phyloP scores from a whole-genome alignment of 2,888 invertebrate genomes.

The Alentia gelatinosa region DNA sequence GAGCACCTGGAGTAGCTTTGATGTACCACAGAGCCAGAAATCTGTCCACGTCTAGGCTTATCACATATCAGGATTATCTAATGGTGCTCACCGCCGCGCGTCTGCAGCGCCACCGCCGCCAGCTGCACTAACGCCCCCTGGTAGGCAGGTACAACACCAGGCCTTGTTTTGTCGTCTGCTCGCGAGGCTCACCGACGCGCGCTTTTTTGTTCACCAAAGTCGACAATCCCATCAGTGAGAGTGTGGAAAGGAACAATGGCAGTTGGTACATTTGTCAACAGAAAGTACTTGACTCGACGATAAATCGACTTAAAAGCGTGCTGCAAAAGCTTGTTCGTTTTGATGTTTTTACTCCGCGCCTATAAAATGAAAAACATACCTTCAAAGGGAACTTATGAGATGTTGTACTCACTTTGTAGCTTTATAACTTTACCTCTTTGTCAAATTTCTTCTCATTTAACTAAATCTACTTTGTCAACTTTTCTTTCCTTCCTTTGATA shows the following conservation, averaged over 20 bases:
- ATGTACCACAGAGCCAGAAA: conserved; percentile 7
- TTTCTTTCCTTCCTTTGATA: too few species aligned
- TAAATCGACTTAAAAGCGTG: too few species aligned
- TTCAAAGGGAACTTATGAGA: too few species aligned
- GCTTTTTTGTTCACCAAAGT: neutral
- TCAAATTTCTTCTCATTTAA: too few species aligned
- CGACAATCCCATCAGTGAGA: neutral
- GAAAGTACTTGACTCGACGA: neutral
- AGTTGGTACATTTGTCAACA: neutral
- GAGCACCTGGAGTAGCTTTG: conserved; percentile 9
- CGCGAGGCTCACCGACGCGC: neutral
- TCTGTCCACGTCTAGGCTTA: neutral
- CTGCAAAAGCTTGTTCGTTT: too few species aligned
- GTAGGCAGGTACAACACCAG: neutral
- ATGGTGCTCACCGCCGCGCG: neutral
- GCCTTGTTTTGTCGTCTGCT: neutral
- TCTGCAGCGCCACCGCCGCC: neutral
- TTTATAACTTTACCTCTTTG: too few species aligned
- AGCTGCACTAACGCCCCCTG: neutral
- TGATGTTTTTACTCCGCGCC: too few species aligned
- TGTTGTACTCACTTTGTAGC: too few species aligned
- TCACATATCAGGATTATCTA: conserved; percentile 32
- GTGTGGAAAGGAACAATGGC: neutral
- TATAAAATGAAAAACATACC: too few species aligned
- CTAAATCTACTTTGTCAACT: too few species aligned